Conservation (phyloP, 1,140 invertebrate species). For the Cherax quadricarinatus region DNA sequence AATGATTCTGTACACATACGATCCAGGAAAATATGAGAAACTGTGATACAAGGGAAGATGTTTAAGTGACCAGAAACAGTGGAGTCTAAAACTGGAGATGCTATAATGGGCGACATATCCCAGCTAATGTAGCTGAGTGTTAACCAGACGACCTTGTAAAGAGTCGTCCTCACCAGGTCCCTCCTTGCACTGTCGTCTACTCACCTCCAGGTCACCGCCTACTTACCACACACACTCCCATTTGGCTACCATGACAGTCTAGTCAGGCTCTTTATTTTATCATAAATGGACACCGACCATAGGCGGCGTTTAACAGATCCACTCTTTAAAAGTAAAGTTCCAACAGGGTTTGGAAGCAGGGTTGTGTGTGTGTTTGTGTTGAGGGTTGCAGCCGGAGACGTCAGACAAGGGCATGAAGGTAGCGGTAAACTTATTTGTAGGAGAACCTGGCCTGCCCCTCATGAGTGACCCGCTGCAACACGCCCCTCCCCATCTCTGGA, state of each 20-base stretch:
- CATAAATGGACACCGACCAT: constrained; percentile 14
- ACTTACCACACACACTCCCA: neutral
- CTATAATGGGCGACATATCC: constrained; percentile 28
- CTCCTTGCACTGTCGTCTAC: neutral
- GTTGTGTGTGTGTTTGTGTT: neutral
- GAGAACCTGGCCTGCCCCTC: neutral
- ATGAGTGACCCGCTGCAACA: neutral
- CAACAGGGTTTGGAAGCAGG: neutral
- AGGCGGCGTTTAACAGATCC: constrained; percentile 24
- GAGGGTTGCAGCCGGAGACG: neutral
- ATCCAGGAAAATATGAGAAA: constrained; percentile 63
- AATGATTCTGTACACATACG: constrained; percentile 65
- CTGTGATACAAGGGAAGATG: constrained; percentile 56
- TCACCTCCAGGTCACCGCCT: neutral
- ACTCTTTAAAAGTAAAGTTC: neutral
- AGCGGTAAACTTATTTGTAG: neutral
- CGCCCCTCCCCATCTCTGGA: neutral
- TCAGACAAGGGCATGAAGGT: neutral
- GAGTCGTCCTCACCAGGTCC: neutral
- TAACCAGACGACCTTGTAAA: constrained; percentile 25
- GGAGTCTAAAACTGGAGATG: constrained; percentile 50
- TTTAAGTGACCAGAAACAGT: constrained; percentile 54
- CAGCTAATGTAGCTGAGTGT: constrained; percentile 58
- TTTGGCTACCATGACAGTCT: neutral
- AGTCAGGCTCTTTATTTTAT: neutral